These are phyloP conservation scores for Drosophila sechellia DNA, from an alignment of 1,140 invertebrate genomes.

Conservation along the genomic window DNA sequence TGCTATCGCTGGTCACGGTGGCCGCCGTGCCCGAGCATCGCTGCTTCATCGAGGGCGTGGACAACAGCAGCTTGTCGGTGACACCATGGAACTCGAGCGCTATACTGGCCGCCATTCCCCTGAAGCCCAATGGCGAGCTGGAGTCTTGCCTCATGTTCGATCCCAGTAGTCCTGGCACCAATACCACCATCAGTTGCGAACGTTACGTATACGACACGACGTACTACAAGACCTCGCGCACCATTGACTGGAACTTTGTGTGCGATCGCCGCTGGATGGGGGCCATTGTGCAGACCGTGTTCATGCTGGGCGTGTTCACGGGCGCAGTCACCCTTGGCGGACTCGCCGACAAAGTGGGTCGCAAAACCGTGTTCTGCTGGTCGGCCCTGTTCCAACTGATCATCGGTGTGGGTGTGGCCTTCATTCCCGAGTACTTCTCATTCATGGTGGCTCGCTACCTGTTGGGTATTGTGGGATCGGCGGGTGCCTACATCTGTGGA, in stretches of 20 bases:
- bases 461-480: constrained; percentile 92
- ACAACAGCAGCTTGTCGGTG: constrained; percentile 85
- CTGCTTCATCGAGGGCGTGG: constrained; percentile 87
- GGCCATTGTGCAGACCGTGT: constrained; percentile 91
- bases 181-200: constrained; percentile 86
- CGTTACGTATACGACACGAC: constrained; percentile 90
- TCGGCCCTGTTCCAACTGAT: constrained; percentile 90
- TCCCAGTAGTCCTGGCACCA: constrained; percentile 73
- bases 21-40: constrained; percentile 91
- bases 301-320: constrained; percentile 95
- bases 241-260: constrained; percentile 94
- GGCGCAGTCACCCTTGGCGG: constrained; percentile 94
- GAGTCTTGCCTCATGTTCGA: constrained; percentile 87
- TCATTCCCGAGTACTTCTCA: constrained; percentile 90
- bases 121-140: constrained; percentile 84
- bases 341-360: constrained; percentile 93
- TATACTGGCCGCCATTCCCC: constrained; percentile 86
- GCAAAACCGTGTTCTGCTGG: constrained; percentile 92
- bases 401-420: constrained; percentile 89
- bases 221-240: constrained; percentile 89
- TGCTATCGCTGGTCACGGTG: constrained; percentile 91
- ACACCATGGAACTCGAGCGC: constrained; percentile 86
- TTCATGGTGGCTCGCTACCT: constrained; percentile 90
- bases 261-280: constrained; percentile 93
- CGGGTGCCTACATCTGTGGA: constrained; percentile 92